Conservation (phyloP, 2,797 vertebrate species). For the Syngnathus rostellatus region DNA sequence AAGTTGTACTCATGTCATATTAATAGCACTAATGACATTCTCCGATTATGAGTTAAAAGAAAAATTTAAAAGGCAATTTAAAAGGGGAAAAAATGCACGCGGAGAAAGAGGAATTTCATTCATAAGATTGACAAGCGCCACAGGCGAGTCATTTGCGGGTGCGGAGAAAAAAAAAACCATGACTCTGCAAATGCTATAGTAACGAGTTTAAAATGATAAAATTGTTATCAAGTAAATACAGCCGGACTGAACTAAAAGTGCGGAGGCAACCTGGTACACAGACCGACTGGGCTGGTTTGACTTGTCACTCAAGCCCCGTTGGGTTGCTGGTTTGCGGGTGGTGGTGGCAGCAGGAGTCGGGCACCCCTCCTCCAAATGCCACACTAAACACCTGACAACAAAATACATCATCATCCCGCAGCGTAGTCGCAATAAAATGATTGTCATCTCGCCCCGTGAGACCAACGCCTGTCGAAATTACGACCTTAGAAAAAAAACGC, state of each 20-base stretch:
- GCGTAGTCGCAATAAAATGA: conserved; percentile 17
- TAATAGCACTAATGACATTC: background rate
- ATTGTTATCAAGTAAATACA: background rate
- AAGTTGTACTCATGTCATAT: background rate
- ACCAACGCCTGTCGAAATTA: conserved; percentile 1
- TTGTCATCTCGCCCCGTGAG: conserved; percentile 11
- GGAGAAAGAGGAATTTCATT: background rate
- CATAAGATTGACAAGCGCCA: background rate
- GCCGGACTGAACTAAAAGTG: background rate
- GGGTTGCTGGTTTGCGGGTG: background rate
- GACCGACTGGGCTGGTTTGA: conserved; percentile 32
- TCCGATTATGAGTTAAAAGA: background rate
- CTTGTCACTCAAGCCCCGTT: conserved; percentile 11
- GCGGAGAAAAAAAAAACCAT: background rate
- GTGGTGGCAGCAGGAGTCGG: conserved; percentile 1
- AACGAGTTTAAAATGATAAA: background rate
- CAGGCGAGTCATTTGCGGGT: background rate
- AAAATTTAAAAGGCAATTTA: background rate
- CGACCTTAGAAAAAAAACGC: background rate
- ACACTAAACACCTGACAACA: conserved; percentile 22
- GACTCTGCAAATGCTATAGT: background rate
- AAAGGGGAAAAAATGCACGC: background rate
- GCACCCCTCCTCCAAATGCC: conserved; percentile 31
- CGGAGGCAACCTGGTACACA: background rate
- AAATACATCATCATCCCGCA: conserved; percentile 6